A percentile compares a stretch with the other conserved stretches of the same genome.
Evolutionary conservation across 2,797 vertebrate genomes (phyloP).

Genomic region (Balearica regulorum): DNA sequence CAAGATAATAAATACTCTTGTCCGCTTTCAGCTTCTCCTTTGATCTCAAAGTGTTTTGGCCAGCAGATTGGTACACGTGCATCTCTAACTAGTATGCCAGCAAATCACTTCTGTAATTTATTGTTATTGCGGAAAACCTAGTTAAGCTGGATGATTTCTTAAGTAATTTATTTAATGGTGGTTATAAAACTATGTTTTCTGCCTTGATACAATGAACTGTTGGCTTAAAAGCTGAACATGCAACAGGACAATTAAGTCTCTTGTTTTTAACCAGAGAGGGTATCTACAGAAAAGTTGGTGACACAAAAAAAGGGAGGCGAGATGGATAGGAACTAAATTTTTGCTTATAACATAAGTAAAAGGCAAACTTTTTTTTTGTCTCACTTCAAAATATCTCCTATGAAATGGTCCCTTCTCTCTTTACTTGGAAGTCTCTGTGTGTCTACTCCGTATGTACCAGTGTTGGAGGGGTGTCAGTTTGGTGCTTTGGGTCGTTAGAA

Average conservation of each 20-base stretch:
- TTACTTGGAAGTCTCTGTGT: not conserved
- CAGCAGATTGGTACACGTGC: not conserved
- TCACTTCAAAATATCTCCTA: not conserved
- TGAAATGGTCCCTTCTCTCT: not conserved
- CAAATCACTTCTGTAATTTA: slow-evolving; percentile 4
- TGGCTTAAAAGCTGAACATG: not conserved
- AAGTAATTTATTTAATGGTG: not conserved
- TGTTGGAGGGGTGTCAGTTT: not conserved
- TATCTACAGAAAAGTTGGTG: not conserved
- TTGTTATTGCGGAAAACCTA: not conserved
- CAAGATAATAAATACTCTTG: not conserved
- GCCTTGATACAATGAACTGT: not conserved
- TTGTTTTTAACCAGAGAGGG: not conserved
- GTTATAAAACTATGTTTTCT: not conserved
- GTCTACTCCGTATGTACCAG: not conserved
- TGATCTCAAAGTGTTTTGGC: slow-evolving; percentile 26
- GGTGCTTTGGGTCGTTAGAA: not conserved
- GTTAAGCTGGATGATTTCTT: not conserved
- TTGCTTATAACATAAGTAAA: not conserved
- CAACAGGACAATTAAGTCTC: not conserved
- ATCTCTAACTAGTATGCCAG: not conserved
- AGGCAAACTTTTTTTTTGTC: not conserved
- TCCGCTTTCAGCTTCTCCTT: not conserved
- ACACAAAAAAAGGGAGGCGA: not conserved
- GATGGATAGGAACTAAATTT: not conserved